These are phyloP conservation scores for Andrena trimmerana DNA, from an alignment of 2,888 invertebrate genomes.

Conservation along the genomic window DNA sequence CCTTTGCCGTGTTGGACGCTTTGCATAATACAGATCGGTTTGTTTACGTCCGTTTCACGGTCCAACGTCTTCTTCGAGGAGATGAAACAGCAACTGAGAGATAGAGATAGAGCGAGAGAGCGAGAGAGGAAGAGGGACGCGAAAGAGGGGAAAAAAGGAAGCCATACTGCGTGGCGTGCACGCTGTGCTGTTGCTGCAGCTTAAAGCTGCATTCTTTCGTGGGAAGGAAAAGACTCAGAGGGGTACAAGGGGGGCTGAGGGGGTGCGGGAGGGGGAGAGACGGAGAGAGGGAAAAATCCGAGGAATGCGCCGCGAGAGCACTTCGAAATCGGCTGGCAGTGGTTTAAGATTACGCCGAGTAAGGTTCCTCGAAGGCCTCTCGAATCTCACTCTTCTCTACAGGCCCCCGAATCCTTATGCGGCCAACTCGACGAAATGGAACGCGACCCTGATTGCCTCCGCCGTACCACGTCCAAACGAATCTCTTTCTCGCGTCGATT, in stretches of 20 bases:
- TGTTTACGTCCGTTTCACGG: conserved; percentile 58
- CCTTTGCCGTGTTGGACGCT: conserved; percentile 29
- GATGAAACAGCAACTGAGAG: conserved; percentile 1
- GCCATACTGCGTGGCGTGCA: conserved; percentile 30
- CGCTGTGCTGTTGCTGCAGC: conserved; percentile 45
- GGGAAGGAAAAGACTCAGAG: conserved; percentile 36
- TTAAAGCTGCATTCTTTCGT: conserved; percentile 52
- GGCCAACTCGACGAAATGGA: conserved; percentile 55
- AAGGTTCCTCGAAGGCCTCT: conserved; percentile 44
- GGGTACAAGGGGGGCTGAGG: conserved; percentile 6
- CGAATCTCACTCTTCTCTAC: conserved; percentile 28
- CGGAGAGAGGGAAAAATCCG: conserved; percentile 42
- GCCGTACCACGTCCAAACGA: conserved; percentile 51
- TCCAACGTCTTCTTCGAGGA: conserved; percentile 33
- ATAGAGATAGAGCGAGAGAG: not conserved
- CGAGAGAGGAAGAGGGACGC: not conserved
- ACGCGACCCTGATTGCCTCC: conserved; percentile 61
- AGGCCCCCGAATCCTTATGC: conserved; percentile 44
- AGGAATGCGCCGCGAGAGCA: conserved; percentile 55
- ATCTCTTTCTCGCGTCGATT: conserved; percentile 52
- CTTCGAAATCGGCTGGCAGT: conserved; percentile 53
- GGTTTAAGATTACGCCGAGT: conserved; percentile 61
- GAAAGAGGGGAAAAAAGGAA: conserved; percentile 13
- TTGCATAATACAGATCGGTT: conserved; percentile 70
- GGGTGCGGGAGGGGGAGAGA: conserved; percentile 8